Evolutionary conservation across 2,797 vertebrate species (phyloP), one percentile per base, ranked within the genome.

Genomic region (Lycodopsis pacificus): DNA sequence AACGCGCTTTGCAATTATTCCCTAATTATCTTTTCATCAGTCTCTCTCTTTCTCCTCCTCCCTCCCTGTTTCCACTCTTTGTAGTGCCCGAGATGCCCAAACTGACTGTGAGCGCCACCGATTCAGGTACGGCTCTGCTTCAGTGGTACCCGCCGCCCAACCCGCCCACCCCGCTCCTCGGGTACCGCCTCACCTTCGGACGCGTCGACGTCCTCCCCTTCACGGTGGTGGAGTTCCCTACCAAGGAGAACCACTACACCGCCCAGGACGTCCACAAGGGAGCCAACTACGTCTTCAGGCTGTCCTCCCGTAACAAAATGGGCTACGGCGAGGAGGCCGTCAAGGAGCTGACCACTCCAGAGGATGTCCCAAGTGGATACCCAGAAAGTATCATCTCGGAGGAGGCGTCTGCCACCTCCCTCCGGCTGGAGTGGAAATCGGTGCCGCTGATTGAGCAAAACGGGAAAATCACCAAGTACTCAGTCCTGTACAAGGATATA

Each of bases 241-340:
- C 96, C 67, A 96, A 96, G 67, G 97, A 98, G 82, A 96, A 95
- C 73, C 96, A 95, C 84, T 98, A 96, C 90, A 96, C 96, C 0
- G 95, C 96, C 13, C 96, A 95, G 77, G 97, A 98, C 83, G 95
- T 99, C 88, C 97, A 97, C 82, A 97, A 96, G 89, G 98, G 97
- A 85, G 95, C 97, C 19, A 95, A 92, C n/a, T 99, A 99, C 2
- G 38, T 97, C 76, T 99, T 99, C 90, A 95, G 93, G 83, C 96
- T 99, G 73, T 96, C 97, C 3, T 96, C 96, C 92, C 96, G 95
- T 79, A 99, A 98, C 94, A 97, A 96, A 95, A 97, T 98, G 95
- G 98, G 98, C 90, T 98, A 97, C 38, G 98, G 98, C 74, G 97
- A 97, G 83, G 97, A 98, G 82, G 95, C 95, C 14, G 95, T 96